Evolutionary conservation across 2,113 vertebrate species (phyloP).

Genomic region (Vicugna pacos): DNA sequence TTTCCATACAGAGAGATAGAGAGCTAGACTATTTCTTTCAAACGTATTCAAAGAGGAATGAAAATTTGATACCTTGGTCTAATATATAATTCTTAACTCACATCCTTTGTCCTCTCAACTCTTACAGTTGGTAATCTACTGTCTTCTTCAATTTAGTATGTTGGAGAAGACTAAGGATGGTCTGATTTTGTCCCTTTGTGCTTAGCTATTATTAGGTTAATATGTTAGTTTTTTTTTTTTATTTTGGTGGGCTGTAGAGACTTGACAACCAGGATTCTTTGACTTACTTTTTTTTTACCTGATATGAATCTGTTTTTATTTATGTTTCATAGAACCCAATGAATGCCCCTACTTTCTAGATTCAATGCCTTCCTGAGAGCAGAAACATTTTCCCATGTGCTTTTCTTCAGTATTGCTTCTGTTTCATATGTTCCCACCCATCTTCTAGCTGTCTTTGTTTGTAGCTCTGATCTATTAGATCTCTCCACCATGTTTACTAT

Average conservation of each 20-base stretch:
- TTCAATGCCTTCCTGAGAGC: background rate
- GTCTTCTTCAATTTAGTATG: background rate
- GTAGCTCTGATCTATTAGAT: background rate
- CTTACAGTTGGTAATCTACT: background rate
- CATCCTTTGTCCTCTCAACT: background rate
- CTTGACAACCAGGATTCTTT: background rate
- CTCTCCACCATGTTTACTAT: background rate
- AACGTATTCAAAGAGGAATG: background rate
- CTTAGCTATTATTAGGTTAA: background rate
- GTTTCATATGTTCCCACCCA: background rate
- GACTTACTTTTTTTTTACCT: background rate
- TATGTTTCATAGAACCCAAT: background rate
- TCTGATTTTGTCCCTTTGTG: background rate
- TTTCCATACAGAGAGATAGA: background rate
- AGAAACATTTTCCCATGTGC: background rate
- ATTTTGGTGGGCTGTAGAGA: background rate
- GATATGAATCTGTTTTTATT: background rate
- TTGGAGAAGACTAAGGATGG: background rate
- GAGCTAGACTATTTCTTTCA: background rate
- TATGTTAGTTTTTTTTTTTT: background rate
- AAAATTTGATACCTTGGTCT: background rate
- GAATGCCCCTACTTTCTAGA: background rate
- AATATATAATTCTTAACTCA: slow-evolving; percentile 34
- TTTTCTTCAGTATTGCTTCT: background rate
- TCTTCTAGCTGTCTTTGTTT: background rate